Evolutionary conservation across 2,888 invertebrate species (phyloP).

Genomic region (Himalopsyche kuldschensis): DNA sequence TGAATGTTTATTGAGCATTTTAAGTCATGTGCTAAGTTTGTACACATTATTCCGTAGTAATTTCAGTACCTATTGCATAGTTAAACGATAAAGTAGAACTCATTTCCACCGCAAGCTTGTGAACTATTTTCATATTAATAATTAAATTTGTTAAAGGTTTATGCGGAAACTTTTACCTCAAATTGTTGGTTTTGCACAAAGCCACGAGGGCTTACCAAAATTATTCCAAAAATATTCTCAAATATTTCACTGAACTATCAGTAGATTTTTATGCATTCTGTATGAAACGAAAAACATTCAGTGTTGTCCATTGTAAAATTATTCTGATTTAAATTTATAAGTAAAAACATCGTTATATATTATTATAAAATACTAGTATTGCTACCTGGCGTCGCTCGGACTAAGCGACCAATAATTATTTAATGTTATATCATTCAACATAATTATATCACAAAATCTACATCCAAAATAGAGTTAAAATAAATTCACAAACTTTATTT

Average conservation of each 20-base stretch:
- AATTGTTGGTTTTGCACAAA: neutral
- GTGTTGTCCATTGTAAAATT: too few relatives aligned
- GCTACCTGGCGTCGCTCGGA: too few relatives aligned
- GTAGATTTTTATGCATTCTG: neutral
- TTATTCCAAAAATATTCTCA: conserved; percentile 15
- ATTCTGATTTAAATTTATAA: too few relatives aligned
- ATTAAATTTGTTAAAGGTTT: conserved; percentile 12
- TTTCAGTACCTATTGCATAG: neutral
- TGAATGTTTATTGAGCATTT: neutral
- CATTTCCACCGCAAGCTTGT: neutral
- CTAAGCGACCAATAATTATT: too few relatives aligned
- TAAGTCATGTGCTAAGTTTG: neutral
- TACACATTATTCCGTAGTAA: neutral
- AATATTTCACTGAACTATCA: neutral
- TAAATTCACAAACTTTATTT: too few relatives aligned
- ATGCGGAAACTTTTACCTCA: conserved; percentile 11
- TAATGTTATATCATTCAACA: too few relatives aligned
- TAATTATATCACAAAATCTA: too few relatives aligned
- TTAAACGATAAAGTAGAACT: conserved; percentile 6
- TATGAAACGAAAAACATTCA: neutral
- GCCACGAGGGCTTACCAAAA: conserved; percentile 2
- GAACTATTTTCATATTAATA: conserved; percentile 20
- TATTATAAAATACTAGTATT: too few relatives aligned
- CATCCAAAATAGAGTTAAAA: too few relatives aligned
- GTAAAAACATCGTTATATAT: too few relatives aligned